Base-by-base conservation (phyloP, 2,888 invertebrate species). In the Napeogenes sylphis region DNA sequence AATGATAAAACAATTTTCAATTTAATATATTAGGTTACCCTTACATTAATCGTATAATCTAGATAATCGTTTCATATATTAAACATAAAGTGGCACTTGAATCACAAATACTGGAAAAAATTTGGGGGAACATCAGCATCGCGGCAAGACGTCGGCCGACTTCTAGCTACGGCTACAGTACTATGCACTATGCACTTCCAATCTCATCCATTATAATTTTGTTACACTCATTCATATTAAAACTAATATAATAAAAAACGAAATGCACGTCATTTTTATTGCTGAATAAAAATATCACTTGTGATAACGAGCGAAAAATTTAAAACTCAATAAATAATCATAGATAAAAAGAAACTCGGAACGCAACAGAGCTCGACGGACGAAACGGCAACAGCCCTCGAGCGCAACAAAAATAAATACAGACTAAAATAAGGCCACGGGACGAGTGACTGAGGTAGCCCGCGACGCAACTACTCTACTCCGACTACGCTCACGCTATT, bases 61-160 rank as follows among this genome's bases (percentile, higher is more conserved):
- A 91, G 88, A 91, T 91, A 91, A 91, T 91, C 91, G 90, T 91
- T 87, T 91, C 87, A 92, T 88, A 87, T 88, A 87, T 93, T 93
- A 92, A 93, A 93, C 93, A 93, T 93, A 93, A 93, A 93, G 93
- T 94, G 93, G 93, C 93, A 94, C 93, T 93, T 93, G 92, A 92
- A 93, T 94, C 93, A 93, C 93, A 93, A 93, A 93, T 93, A 93
- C 93, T 93, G 93, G 92, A 92, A 92, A 93, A 91, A 90, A 92
- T 92, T 93, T 91, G 89, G 91, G 91, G 90, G 92, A 92, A 91
- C 85, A 84, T 88, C 85, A 87, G 88, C 84, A 65, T 79, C 82
- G 80, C 68, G 70, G 68, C 70, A 77, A 79, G 56, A 75, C 81
- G 78, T 75, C 75, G 76, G 68, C 45, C 45, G 55, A 53, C 54